A percentile compares a stretch with the other conserved stretches of the same genome.
Evolutionary conservation across 1,140 invertebrate genomes (phyloP).

Genomic region (Globodera rostochiensis): DNA sequence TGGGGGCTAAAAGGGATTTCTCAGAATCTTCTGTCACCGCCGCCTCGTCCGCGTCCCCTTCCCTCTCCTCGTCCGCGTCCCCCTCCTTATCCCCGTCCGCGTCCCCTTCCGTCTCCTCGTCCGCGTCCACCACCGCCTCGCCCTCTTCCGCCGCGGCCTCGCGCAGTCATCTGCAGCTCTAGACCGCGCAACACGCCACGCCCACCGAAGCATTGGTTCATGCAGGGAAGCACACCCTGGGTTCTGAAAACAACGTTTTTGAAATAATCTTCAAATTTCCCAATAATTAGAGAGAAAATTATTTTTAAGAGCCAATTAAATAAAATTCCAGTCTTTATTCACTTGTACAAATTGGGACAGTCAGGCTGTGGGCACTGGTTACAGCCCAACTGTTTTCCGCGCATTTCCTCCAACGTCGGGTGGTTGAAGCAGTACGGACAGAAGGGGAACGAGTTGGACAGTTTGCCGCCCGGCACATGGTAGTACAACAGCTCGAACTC

Average conservation of each 20-base stretch:
- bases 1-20: no score
- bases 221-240: slow-evolving; percentile 55
- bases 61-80: no score
- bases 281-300: no score
- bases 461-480: slow-evolving; percentile 68
- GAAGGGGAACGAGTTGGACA: slow-evolving; percentile 76
- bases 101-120: neutral
- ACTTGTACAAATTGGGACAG: slow-evolving; percentile 83
- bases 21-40: no score
- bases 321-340: slow-evolving; percentile 24
- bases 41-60: neutral
- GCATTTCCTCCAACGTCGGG: slow-evolving; percentile 84
- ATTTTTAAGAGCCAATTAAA: slow-evolving; percentile 16
- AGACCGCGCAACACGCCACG: slow-evolving; percentile 75
- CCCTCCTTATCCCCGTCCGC: no score
- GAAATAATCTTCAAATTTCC: no score
- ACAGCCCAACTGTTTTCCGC: slow-evolving; percentile 74
- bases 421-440: slow-evolving; percentile 99
- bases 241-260: slow-evolving; percentile 34
- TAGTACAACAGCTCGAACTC: slow-evolving; percentile 91
- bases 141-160: slow-evolving; percentile 37
- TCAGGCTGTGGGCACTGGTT: slow-evolving; percentile 93
- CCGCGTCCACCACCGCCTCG: slow-evolving; percentile 15
- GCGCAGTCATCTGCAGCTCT: slow-evolving; percentile 26
- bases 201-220: slow-evolving; percentile 73